Evolutionary conservation across 1,140 invertebrate species (phyloP).

Genomic region (Lethocerus indicus): DNA sequence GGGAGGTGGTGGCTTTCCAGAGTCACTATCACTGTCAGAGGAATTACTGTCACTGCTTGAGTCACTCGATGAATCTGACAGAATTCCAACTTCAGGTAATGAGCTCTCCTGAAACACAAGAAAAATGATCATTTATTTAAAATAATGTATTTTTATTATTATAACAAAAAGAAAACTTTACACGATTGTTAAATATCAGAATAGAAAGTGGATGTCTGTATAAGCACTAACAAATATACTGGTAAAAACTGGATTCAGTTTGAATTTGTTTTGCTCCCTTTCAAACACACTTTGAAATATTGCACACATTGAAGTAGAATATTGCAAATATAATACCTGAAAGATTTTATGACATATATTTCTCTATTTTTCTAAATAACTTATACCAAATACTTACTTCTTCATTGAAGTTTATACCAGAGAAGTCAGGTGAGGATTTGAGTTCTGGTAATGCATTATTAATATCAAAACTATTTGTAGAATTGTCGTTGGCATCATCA

Average conservation of each 20-base stretch:
- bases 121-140: slow-evolving; percentile 1
- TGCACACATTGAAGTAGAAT: too few species aligned
- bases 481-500: slow-evolving; percentile 30
- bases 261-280: too few species aligned
- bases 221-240: too few species aligned
- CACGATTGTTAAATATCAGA: neutral
- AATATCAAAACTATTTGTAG: slow-evolving; percentile 15
- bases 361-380: too few species aligned
- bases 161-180: neutral
- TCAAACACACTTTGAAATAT: too few species aligned
- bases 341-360: too few species aligned
- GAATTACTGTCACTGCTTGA: slow-evolving; percentile 16
- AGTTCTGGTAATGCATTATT: slow-evolving; percentile 11
- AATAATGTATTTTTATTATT: slow-evolving; percentile 6
- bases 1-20: slow-evolving; percentile 10
- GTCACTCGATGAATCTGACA: slow-evolving; percentile 13
- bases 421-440: slow-evolving; percentile 15
- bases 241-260: too few species aligned
- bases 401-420: slow-evolving; percentile 10
- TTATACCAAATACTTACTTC: slow-evolving; percentile 2
- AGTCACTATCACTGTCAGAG: slow-evolving; percentile 18
- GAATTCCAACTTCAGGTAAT: slow-evolving; percentile 12
- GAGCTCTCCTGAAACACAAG: slow-evolving; percentile 8
- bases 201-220: slow-evolving; percentile 5
- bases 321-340: too few species aligned